phyloP scores from a whole-genome alignment of 2,888 invertebrate genomes.

The Hirtodrosophila trivittata region DNA sequence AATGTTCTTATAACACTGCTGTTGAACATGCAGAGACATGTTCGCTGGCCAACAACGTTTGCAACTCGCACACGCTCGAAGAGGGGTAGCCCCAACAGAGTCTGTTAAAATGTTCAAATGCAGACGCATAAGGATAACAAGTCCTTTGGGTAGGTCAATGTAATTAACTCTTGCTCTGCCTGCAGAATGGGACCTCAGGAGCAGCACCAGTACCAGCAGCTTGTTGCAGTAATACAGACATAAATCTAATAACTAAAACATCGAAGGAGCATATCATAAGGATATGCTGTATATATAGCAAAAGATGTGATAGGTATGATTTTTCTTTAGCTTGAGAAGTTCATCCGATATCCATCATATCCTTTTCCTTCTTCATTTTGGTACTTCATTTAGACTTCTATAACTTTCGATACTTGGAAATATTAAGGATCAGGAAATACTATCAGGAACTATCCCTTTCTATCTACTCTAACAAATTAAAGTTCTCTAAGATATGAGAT shows the following conservation, averaged over 20 bases:
- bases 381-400: too few relatives aligned
- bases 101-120: slow-evolving; percentile 19
- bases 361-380: too few relatives aligned
- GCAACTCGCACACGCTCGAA: slow-evolving; percentile 34
- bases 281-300: too few relatives aligned
- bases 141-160: slow-evolving; percentile 24
- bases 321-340: too few relatives aligned
- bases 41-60: slow-evolving; percentile 5
- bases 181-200: slow-evolving; percentile 39
- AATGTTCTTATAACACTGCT: slow-evolving; percentile 6
- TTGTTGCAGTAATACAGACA: background rate
- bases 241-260: background rate
- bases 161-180: slow-evolving; percentile 39
- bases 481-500: too few relatives aligned
- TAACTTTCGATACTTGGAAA: too few relatives aligned
- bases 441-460: too few relatives aligned
- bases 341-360: too few relatives aligned
- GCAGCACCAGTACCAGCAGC: background rate
- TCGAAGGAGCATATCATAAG: slow-evolving; percentile 26
- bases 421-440: too few relatives aligned
- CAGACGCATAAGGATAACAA: slow-evolving; percentile 4
- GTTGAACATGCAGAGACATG: slow-evolving; percentile 13
- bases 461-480: too few relatives aligned
- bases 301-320: too few relatives aligned
- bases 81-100: slow-evolving; percentile 23